Percentiles rank a stretch among this genome's conserved stretches.
phyloP scores from a whole-genome alignment of 1,140 invertebrate species.

The Antheraea mylitta region DNA sequence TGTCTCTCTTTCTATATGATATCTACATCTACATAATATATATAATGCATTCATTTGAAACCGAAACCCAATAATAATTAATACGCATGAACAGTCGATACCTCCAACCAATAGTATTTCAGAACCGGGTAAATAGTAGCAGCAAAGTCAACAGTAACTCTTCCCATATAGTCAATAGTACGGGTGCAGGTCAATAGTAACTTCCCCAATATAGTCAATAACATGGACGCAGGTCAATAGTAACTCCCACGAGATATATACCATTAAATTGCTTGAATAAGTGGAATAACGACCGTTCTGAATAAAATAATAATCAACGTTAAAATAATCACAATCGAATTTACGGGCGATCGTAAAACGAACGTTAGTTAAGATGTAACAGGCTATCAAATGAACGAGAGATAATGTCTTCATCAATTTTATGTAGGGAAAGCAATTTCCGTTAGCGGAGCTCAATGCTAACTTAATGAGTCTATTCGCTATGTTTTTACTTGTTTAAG shows the following conservation, averaged over 20 bases:
- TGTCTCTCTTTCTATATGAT: too few species aligned
- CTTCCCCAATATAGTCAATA: too few species aligned
- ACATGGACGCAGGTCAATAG: too few species aligned
- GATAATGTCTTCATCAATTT: conserved; percentile 11
- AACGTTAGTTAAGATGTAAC: conserved; percentile 7
- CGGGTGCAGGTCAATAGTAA: too few species aligned
- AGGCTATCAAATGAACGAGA: conserved; percentile 9
- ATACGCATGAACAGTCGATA: too few species aligned
- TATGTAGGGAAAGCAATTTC: not conserved
- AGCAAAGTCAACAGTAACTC: too few species aligned
- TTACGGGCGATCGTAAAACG: conserved; percentile 9
- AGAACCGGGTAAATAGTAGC: too few species aligned
- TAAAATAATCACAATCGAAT: not conserved
- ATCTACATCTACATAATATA: too few species aligned
- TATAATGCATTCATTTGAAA: too few species aligned
- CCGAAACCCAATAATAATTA: too few species aligned
- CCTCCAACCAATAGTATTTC: too few species aligned
- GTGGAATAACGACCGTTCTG: not conserved
- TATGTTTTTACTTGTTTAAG: not conserved
- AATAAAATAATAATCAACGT: not conserved
- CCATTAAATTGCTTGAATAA: not conserved
- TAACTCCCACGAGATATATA: not conserved
- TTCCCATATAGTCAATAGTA: too few species aligned
- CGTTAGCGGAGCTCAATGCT: not conserved
- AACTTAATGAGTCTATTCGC: not conserved